Percentiles rank a stretch among this genome's conserved stretches.
These are phyloP conservation scores for Plutella xylostella DNA, from an alignment of 2,888 invertebrate genomes.

Conservation along the genomic window DNA sequence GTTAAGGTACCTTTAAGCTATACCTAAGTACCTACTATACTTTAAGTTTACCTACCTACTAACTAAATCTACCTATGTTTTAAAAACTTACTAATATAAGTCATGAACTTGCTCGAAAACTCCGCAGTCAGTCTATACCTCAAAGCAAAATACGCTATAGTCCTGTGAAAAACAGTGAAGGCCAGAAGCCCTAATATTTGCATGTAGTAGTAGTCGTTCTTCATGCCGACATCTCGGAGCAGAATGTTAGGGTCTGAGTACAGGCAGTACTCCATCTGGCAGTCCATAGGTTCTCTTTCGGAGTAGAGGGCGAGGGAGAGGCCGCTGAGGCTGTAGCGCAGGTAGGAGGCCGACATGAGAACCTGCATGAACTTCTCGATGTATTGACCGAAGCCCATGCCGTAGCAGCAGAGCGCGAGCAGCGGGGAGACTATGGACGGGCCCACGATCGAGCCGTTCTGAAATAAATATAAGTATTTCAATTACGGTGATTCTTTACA, in stretches of 20 bases:
- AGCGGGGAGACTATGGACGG: constrained; percentile 68
- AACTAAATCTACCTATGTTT: constrained; percentile 42
- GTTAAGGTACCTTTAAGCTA: no score
- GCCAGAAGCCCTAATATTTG: constrained; percentile 69
- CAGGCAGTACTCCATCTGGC: constrained; percentile 62
- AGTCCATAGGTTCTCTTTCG: constrained; percentile 70
- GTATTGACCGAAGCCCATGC: constrained; percentile 70
- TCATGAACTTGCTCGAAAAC: constrained; percentile 65
- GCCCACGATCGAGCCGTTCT: constrained; percentile 73
- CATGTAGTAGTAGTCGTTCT: constrained; percentile 48
- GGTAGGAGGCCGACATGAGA: constrained; percentile 71
- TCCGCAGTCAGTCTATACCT: constrained; percentile 67
- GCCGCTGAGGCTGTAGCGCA: constrained; percentile 77
- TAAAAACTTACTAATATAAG: constrained; percentile 64
- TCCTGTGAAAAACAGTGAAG: constrained; percentile 68
- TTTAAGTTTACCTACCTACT: not conserved
- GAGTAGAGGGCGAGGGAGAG: constrained; percentile 70
- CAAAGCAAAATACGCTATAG: constrained; percentile 67
- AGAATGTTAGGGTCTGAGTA: constrained; percentile 73
- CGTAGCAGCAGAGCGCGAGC: constrained; percentile 70
- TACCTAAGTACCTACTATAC: no score
- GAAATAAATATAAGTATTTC: no score
- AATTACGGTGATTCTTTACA: no score
- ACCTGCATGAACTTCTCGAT: constrained; percentile 66
- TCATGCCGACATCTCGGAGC: constrained; percentile 75